These are phyloP conservation scores for Tuberolachnus salignus DNA, from an alignment of 2,888 invertebrate species.

Conservation along the genomic window DNA sequence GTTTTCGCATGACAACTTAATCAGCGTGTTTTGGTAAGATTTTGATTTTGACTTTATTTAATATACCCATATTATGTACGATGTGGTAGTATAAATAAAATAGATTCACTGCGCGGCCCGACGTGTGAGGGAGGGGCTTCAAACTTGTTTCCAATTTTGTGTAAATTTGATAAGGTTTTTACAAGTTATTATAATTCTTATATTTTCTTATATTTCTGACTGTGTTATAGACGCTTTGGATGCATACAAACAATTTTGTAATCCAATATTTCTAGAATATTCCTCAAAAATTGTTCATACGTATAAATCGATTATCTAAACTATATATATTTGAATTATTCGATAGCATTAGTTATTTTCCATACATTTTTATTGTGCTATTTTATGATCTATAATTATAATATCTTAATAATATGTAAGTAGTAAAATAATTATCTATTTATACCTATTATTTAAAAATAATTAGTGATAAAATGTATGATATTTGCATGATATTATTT, in stretches of 20 bases:
- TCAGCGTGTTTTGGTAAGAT: constrained; percentile 39
- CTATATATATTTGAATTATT: too few relatives aligned
- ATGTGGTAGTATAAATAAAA: neutral
- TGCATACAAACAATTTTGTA: too few relatives aligned
- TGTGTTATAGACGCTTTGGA: neutral
- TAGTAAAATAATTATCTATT: too few relatives aligned
- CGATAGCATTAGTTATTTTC: too few relatives aligned
- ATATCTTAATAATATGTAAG: too few relatives aligned
- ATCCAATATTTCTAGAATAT: neutral
- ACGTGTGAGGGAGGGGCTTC: neutral
- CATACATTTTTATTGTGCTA: too few relatives aligned
- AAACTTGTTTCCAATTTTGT: neutral
- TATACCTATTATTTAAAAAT: too few relatives aligned
- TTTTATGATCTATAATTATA: too few relatives aligned
- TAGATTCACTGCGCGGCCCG: neutral
- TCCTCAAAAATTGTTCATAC: neutral
- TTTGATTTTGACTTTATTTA: constrained; percentile 2
- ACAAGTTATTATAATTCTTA: too few relatives aligned
- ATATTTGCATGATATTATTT: too few relatives aligned
- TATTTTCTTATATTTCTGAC: neutral
- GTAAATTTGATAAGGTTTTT: constrained; percentile 21
- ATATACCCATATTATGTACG: neutral
- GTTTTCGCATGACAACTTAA: neutral
- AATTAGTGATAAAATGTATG: too few relatives aligned
- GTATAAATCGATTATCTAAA: too few relatives aligned